Evolutionary conservation across 2,113 vertebrate species (phyloP).

Genomic region (Muntiacus muntjak): DNA sequence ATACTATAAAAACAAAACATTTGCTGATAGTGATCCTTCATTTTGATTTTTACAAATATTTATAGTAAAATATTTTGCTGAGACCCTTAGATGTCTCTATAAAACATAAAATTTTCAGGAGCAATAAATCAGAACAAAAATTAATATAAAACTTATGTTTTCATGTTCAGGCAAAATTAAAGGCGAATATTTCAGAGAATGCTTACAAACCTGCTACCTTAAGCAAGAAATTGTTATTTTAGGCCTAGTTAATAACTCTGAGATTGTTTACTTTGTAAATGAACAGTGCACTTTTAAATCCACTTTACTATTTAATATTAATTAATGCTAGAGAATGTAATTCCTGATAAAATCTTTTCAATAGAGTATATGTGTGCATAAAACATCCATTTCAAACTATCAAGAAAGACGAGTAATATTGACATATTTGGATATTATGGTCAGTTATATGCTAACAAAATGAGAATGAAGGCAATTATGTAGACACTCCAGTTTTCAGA

Average conservation of each 20-base stretch:
- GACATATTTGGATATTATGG: background rate
- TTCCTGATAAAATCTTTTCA: constrained; percentile 26
- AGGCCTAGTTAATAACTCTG: background rate
- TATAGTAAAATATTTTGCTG: constrained; percentile 63
- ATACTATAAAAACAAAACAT: constrained; percentile 72
- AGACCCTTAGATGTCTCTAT: constrained; percentile 52
- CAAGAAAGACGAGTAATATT: constrained; percentile 27
- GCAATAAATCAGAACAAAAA: constrained; percentile 68
- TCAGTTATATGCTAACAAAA: background rate
- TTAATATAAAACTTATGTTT: constrained; percentile 47
- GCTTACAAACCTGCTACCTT: background rate
- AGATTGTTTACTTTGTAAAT: constrained; percentile 23
- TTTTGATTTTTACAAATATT: constrained; percentile 67
- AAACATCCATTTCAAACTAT: constrained; percentile 5
- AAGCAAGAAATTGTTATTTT: background rate
- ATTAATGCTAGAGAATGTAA: constrained; percentile 11
- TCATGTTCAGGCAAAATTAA: constrained; percentile 37
- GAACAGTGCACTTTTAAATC: constrained; percentile 1
- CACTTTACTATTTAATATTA: constrained; percentile 21
- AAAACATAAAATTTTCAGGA: constrained; percentile 68
- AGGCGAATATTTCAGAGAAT: background rate
- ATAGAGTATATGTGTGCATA: background rate
- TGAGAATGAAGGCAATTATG: background rate
- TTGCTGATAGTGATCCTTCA: constrained; percentile 41
- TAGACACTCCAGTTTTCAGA: background rate